These are phyloP conservation scores for Myotis davidii DNA, from an alignment of 2,113 vertebrate genomes.

Conservation along the genomic window DNA sequence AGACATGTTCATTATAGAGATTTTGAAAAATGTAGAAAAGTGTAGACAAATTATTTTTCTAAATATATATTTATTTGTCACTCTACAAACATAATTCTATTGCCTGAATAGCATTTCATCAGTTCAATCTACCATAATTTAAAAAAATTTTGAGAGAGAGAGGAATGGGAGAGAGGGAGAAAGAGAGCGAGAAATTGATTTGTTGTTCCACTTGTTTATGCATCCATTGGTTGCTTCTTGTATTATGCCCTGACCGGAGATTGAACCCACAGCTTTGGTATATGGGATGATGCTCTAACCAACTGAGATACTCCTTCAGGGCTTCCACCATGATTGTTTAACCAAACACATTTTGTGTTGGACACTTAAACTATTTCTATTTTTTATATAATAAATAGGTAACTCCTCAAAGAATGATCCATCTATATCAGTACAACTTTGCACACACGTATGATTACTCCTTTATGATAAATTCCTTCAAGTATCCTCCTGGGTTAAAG, in stretches of 20 bases:
- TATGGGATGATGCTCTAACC: too few species aligned
- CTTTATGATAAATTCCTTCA: conserved; percentile 11
- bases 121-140: not conserved
- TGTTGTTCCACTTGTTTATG: too few species aligned
- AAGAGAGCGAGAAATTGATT: too few species aligned
- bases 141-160: not conserved
- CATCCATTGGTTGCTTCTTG: too few species aligned
- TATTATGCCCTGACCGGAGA: too few species aligned
- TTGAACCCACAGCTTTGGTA: too few species aligned
- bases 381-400: conserved; percentile 9
- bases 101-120: not conserved
- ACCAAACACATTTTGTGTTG: not conserved
- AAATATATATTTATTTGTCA: not conserved
- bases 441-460: not conserved
- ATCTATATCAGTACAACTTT: not conserved
- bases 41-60: not conserved
- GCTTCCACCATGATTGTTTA: not conserved
- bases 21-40: conserved; percentile 17
- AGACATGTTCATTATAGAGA: not conserved
- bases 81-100: not conserved
- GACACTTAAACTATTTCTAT: not conserved
- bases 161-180: too few species aligned
- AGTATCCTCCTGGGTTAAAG: not conserved
- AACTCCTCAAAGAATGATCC: not conserved
- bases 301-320: not conserved